phyloP scores from a whole-genome alignment of 2,113 vertebrate species.

The Buteo buteo region DNA sequence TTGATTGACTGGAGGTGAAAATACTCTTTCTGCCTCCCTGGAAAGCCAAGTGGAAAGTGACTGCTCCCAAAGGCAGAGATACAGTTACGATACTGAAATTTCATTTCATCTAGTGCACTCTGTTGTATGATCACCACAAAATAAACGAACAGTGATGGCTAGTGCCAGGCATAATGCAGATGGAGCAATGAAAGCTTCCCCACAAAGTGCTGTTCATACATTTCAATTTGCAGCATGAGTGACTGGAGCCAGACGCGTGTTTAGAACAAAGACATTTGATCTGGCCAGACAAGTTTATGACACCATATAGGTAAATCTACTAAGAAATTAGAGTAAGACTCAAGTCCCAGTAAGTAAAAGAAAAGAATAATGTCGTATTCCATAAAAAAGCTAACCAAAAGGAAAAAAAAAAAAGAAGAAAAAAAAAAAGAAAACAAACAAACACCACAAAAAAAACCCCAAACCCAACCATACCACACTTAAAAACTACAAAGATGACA shows the following conservation, averaged over 20 bases:
- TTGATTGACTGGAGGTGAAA: not conserved
- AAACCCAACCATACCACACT: not conserved
- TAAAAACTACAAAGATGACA: not conserved
- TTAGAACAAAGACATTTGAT: not conserved
- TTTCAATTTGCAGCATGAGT: not conserved
- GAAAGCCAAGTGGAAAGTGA: not conserved
- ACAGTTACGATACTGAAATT: not conserved
- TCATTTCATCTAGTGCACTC: not conserved
- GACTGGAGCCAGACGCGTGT: not conserved
- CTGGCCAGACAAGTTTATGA: not conserved
- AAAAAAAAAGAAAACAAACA: no score
- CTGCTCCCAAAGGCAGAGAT: not conserved
- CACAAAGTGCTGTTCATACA: not conserved
- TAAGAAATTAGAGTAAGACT: not conserved
- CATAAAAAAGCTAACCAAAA: not conserved
- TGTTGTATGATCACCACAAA: not conserved
- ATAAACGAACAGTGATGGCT: not conserved
- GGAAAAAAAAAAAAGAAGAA: not conserved
- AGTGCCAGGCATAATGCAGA: not conserved
- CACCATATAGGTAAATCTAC: not conserved
- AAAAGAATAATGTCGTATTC: not conserved
- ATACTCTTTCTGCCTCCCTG: not conserved
- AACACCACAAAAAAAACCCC: accelerated
- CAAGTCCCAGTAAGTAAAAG: not conserved
- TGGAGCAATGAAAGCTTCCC: not conserved